Evolutionary conservation across 2,888 invertebrate genomes (phyloP), one percentile per base, ranked within the genome.

Genomic region (Drosophila colorata): DNA sequence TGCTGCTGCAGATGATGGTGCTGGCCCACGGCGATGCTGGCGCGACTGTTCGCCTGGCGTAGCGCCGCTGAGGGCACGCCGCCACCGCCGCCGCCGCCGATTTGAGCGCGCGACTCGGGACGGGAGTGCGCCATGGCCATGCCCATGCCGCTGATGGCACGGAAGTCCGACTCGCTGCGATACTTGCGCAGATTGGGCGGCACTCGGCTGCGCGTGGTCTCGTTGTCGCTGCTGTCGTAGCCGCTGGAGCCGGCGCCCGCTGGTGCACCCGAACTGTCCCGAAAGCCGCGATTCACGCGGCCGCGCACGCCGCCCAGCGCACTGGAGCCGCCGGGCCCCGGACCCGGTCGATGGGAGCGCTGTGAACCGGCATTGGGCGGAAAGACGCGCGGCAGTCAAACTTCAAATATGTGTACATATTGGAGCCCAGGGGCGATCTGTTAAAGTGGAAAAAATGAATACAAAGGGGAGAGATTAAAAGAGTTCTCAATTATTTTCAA

Each of bases 391-490:
- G 98, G 98, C 58, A 98, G 93, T 0, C 98, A 90, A 98, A 98
- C 92, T 98, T 98, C 74, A 98, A 94, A 92, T 98, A 98, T 20
- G 98, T 97, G 92, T 97, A 97, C 94, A 98, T 97, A 91, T 98
- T 98, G 43, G 96, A 96, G 43, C 97, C 97, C 67, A 98, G 93
- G 0, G 97, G 97, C 61, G 96, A 96, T 92, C 96, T 96, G 90
- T 0, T 9, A 8, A 0, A 8, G 0, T 4, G 5, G 5, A 9
- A 4, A 4, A 18, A 6, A 13, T 11, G 11, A 44, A 33, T 13
- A 58, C 25, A n/a, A 23, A 31, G 16, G 16, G n/a, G 11, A 25
- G 13, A 5, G 44, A 0, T 20, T 14, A 8, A 23, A n/a, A 13
- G 11, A 31, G 11, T 31, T 11, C 4, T 31, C 3, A 31, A 31